Percentiles rank a stretch among this genome's conserved stretches.
These are phyloP conservation scores for Drosophila yooni DNA, from an alignment of 2,888 invertebrate species.

Conservation along the genomic window DNA sequence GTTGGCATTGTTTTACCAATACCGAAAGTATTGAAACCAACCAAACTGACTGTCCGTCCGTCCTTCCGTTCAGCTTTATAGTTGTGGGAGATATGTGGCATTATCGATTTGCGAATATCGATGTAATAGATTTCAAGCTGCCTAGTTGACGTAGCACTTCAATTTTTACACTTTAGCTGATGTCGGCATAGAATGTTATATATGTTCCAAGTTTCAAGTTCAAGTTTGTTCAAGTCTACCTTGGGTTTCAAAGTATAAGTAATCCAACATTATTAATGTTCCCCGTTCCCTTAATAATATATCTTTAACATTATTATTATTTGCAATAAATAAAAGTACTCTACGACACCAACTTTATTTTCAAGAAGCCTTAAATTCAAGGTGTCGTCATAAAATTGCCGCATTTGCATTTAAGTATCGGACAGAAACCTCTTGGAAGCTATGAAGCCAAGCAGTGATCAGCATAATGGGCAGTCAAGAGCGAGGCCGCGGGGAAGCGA, in stretches of 20 bases:
- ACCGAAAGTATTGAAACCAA: no score
- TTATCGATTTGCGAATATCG: no score
- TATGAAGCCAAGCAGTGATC: conserved; percentile 51
- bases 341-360: not conserved
- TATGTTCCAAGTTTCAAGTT: no score
- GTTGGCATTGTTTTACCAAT: no score
- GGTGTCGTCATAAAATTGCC: conserved; percentile 8
- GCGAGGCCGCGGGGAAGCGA: conserved; percentile 16
- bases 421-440: conserved; percentile 11
- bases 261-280: not conserved
- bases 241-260: not conserved
- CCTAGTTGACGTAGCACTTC: no score
- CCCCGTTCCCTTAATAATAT: not conserved
- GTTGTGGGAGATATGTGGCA: no score
- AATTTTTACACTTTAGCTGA: no score
- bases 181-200: no score
- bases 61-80: no score
- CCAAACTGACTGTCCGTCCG: no score
- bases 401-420: conserved; percentile 18
- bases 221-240: no score
- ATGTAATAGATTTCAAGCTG: no score
- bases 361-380: conserved; percentile 1
- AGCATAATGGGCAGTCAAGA: conserved; percentile 35
- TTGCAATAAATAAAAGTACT: not conserved
- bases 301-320: not conserved